phyloP scores from a whole-genome alignment of 2,797 vertebrate species.

The Microctenopoma steveboyesi region DNA sequence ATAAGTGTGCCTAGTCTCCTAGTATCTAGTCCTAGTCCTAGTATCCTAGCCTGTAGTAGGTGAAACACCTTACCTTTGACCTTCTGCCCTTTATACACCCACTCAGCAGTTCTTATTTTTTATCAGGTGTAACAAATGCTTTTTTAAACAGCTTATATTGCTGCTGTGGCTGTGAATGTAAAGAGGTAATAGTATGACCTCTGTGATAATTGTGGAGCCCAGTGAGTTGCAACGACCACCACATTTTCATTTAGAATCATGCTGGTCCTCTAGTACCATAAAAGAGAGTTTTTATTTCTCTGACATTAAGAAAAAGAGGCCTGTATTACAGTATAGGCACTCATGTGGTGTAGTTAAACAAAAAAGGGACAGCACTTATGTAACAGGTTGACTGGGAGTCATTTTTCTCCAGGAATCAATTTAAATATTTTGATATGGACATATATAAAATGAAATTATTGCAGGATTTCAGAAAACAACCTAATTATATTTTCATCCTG shows the following conservation, averaged over 20 bases:
- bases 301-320: constrained; percentile 25
- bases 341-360: constrained; percentile 45
- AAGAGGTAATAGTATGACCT: constrained; percentile 49
- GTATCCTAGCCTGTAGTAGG: constrained; percentile 25
- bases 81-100: constrained; percentile 34
- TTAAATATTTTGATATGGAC: constrained; percentile 8
- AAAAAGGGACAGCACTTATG: constrained; percentile 46
- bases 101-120: constrained; percentile 19
- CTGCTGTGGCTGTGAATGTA: constrained; percentile 43
- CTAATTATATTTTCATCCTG: constrained; percentile 7
- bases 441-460: constrained; percentile 16
- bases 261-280: constrained; percentile 15
- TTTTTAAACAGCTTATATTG: constrained; percentile 28
- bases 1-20: constrained; percentile 36
- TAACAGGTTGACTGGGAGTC: constrained; percentile 57
- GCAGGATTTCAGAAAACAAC: constrained; percentile 17
- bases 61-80: constrained; percentile 51
- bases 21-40: too few species aligned
- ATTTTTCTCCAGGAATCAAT: constrained; percentile 27
- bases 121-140: neutral
- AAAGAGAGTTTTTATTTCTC: constrained; percentile 13
- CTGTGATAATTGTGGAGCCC: constrained; percentile 50
- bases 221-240: constrained; percentile 47
- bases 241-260: constrained; percentile 43
- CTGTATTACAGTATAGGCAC: constrained; percentile 26